Evolutionary conservation across 1,140 invertebrate species (phyloP).

Genomic region (Drosophila mojavensis): DNA sequence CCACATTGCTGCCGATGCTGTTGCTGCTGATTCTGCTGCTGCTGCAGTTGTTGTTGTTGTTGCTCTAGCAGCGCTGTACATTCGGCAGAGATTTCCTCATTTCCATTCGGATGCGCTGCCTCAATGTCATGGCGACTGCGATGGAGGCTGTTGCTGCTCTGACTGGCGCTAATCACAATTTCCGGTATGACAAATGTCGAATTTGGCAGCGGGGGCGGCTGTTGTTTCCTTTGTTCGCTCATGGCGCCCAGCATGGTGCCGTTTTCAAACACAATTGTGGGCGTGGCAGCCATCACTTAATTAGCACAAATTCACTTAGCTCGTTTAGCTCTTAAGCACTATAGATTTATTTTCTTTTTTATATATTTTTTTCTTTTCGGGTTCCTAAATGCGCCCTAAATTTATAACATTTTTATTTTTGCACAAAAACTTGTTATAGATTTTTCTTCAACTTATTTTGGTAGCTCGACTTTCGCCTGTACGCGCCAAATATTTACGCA

Average conservation of each 20-base stretch:
- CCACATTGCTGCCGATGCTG: constrained; percentile 15
- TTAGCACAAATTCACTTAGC: constrained; percentile 17
- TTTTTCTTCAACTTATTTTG: constrained; percentile 11
- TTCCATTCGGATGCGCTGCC: constrained; percentile 23
- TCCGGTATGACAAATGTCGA: constrained; percentile 60
- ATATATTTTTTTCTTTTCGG: constrained; percentile 4
- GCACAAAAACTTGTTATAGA: constrained; percentile 25
- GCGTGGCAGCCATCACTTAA: constrained; percentile 42
- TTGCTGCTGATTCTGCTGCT: constrained; percentile 15
- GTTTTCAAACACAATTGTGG: constrained; percentile 67
- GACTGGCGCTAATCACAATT: constrained; percentile 68
- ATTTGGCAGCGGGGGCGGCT: constrained; percentile 3
- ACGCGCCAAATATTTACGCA: constrained; percentile 42
- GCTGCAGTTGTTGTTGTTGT: constrained; percentile 17
- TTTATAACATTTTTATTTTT: constrained; percentile 43
- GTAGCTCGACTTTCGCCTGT: constrained; percentile 28
- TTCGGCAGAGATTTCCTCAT: constrained; percentile 41
- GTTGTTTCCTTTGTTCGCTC: constrained; percentile 43
- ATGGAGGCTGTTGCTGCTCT: constrained; percentile 60
- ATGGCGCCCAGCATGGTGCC: constrained; percentile 74
- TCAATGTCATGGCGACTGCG: constrained; percentile 40
- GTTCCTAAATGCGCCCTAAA: constrained; percentile 6
- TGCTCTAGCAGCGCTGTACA: constrained; percentile 44
- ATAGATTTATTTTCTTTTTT: neutral
- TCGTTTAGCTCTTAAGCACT: constrained; percentile 6